Base-by-base conservation (phyloP, 2,888 invertebrate species). In the Perdita meconis region DNA sequence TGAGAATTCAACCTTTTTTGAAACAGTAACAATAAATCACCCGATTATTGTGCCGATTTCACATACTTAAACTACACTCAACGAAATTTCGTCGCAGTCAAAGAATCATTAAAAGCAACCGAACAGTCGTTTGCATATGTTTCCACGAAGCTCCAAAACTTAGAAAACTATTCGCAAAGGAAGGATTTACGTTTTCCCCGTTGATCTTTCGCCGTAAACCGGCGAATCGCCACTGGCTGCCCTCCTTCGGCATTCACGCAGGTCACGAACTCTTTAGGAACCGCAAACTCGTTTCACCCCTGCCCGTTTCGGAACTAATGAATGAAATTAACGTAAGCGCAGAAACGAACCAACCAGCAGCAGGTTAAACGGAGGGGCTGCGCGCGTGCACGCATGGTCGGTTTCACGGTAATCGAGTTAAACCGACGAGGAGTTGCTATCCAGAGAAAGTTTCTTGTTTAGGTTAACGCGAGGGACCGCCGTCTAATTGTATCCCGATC, bases 391-490 rank as follows among this genome's bases (percentile, higher is more conserved):
- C 63, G 16, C 57, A 34, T 22, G 26, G 42, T 22, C 50, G 44
- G 10, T 34, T 13, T 36, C 57, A 51, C 47, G 38, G 24, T 36
- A 59, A 73, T 64, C 57, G 3, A 13, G 55, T 77, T 77, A 73
- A 44, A 55, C 12, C 40, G 22, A 8, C 38, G 67, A 10, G 19
- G 8, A 68, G 67, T 59, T 73, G 53, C 73, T 63, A 38, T 44
- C 44, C 30, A 4, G 34, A 13, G 53, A 30, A 68, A 64, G 63
- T 77, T 73, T n/a, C 73, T 36, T 73, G 55, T 64, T 77, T 77
- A 64, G 68, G 77, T 63, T 77, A 68, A 63, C 53, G 47, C 34
- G 10, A 50, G 1, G 40, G 67, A 44, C 64, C 57, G 2, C 0
- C 30, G 64, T 22, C 16, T 36, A 69, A 74, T 56, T 22, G 13